phyloP scores from a whole-genome alignment of 2,888 invertebrate genomes.

The Platerodrilus igneus region DNA sequence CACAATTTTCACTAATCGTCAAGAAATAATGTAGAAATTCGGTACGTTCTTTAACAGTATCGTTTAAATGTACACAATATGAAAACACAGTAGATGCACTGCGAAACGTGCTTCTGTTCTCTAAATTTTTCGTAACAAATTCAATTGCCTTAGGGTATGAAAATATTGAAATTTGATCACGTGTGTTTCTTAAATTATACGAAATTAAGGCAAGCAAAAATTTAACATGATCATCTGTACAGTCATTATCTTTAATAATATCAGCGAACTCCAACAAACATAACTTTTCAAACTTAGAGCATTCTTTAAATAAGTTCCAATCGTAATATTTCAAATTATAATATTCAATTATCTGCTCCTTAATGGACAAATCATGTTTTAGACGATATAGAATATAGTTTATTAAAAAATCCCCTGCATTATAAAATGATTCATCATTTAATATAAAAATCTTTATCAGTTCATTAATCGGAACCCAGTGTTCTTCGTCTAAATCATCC shows the following conservation, averaged over 20 bases:
- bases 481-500: slow-evolving; percentile 4
- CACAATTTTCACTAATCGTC: too few species aligned
- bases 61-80: too few species aligned
- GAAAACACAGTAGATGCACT: too few species aligned
- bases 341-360: slow-evolving; percentile 6
- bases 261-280: slow-evolving; percentile 10
- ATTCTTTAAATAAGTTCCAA: slow-evolving; percentile 2
- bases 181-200: slow-evolving; percentile 10
- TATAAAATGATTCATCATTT: slow-evolving; percentile 13
- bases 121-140: neutral
- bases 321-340: neutral
- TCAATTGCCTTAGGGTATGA: neutral
- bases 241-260: neutral
- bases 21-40: too few species aligned
- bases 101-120: too few species aligned
- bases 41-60: too few species aligned
- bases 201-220: slow-evolving; percentile 9
- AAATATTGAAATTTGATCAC: slow-evolving; percentile 9
- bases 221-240: neutral
- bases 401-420: neutral
- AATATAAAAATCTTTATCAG: slow-evolving; percentile 9
- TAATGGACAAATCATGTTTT: slow-evolving; percentile 1
- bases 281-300: slow-evolving; percentile 11
- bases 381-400: slow-evolving; percentile 8
- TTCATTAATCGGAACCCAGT: slow-evolving; percentile 15